Evolutionary conservation across 2,113 vertebrate species (phyloP).

Genomic region (Pachypanchax playfairii): DNA sequence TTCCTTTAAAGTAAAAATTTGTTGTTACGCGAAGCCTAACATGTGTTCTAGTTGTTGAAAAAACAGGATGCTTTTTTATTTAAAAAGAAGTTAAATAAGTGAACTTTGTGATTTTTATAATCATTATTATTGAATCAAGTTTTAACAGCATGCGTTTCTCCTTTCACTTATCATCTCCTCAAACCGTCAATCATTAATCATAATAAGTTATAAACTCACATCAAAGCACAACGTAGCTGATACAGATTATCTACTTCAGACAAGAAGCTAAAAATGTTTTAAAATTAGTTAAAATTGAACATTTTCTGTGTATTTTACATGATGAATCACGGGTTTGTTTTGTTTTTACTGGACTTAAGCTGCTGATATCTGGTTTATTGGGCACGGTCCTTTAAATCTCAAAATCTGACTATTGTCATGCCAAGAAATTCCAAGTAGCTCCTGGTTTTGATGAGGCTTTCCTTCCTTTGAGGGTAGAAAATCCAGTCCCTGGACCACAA

Average conservation of each 20-base stretch:
- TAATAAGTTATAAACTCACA: not conserved
- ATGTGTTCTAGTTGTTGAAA: too few relatives aligned
- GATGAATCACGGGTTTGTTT: constrained; percentile 37
- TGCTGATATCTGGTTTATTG: constrained; percentile 38
- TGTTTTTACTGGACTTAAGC: constrained; percentile 21
- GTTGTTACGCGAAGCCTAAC: too few relatives aligned
- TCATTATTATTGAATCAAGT: not conserved
- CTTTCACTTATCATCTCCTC: not conserved
- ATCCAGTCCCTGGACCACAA: constrained; percentile 19
- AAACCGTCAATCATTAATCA: not conserved
- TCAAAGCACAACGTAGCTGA: not conserved
- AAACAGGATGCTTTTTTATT: too few relatives aligned
- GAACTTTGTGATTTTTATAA: too few relatives aligned
- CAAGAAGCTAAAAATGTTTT: not conserved
- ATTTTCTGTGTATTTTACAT: not conserved
- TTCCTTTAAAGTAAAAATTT: too few relatives aligned
- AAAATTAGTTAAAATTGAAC: not conserved
- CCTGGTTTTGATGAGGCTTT: constrained; percentile 56
- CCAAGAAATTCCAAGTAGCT: constrained; percentile 56
- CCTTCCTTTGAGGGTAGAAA: constrained; percentile 51
- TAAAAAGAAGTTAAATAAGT: too few relatives aligned
- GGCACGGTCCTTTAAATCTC: constrained; percentile 37
- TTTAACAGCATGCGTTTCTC: not conserved
- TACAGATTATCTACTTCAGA: not conserved
- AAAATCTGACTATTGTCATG: constrained; percentile 43